Conservation (phyloP, 2,888 invertebrate genomes). For the Acanthoscelides obtectus region DNA sequence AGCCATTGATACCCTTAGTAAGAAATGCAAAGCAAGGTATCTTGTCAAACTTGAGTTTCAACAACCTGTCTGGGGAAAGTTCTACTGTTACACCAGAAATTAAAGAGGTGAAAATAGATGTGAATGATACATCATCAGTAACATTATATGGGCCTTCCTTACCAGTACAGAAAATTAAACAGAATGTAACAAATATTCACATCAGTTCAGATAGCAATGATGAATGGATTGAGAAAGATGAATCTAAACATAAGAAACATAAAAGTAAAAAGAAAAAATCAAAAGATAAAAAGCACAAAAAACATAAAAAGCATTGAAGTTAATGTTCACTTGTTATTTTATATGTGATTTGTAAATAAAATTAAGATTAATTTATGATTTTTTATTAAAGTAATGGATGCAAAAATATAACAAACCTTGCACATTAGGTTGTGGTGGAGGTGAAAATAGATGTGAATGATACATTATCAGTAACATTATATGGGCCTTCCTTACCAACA, state of each 20-base stretch:
- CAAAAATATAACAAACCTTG: no score
- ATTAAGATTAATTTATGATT: background rate
- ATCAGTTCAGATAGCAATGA: conserved; percentile 26
- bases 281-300: conserved; percentile 43
- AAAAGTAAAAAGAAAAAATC: conserved; percentile 32
- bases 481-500: background rate
- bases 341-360: background rate
- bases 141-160: background rate
- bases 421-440: no score
- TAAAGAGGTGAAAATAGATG: conserved; percentile 2
- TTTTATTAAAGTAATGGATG: no score
- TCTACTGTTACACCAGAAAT: background rate
- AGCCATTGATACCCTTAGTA: conserved; percentile 41
- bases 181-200: conserved; percentile 1
- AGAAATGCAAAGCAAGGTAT: conserved; percentile 42
- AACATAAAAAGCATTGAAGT: background rate
- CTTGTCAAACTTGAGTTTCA: conserved; percentile 16
- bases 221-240: conserved; percentile 36
- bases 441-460: background rate
- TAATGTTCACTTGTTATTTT: background rate
- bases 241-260: conserved; percentile 18
- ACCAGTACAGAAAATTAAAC: background rate
- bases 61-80: background rate
- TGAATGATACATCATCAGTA: background rate
- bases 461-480: background rate